phyloP scores from a whole-genome alignment of 2,888 invertebrate genomes.

The Nephrotoma appendiculata region DNA sequence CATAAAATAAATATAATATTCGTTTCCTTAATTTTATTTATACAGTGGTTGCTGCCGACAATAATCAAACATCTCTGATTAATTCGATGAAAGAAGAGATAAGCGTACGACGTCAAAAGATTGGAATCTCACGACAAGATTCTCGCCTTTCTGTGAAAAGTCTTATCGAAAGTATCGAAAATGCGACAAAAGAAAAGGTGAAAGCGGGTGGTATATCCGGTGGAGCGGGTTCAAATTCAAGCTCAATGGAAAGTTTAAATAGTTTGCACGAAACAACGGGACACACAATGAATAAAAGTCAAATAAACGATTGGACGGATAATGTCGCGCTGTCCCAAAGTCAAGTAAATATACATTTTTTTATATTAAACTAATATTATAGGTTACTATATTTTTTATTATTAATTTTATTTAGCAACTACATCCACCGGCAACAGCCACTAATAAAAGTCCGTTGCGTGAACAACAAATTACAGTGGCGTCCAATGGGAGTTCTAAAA shows the following conservation, averaged over 20 bases:
- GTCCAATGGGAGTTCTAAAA: slow-evolving; percentile 16
- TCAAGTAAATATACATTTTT: slow-evolving; percentile 8
- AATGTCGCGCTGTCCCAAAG: slow-evolving; percentile 19
- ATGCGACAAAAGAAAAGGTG: slow-evolving; percentile 50
- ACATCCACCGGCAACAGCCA: slow-evolving; percentile 14
- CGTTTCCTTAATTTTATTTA: neutral
- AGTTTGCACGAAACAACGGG: slow-evolving; percentile 35
- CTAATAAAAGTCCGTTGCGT: slow-evolving; percentile 32
- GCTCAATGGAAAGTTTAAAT: slow-evolving; percentile 47
- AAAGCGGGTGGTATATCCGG: slow-evolving; percentile 16
- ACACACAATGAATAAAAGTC: neutral
- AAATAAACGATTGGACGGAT: slow-evolving; percentile 25
- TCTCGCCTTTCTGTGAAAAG: slow-evolving; percentile 79
- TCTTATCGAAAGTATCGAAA: slow-evolving; percentile 83
- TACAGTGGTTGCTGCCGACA: slow-evolving; percentile 14
- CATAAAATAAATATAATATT: neutral
- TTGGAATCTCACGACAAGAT: slow-evolving; percentile 38
- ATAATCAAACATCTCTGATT: slow-evolving; percentile 38
- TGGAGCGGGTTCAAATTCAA: slow-evolving; percentile 43
- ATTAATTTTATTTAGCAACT: neutral
- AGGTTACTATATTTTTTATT: neutral
- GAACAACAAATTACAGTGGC: slow-evolving; percentile 29
- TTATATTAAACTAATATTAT: neutral
- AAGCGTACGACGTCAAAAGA: slow-evolving; percentile 39
- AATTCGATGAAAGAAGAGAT: slow-evolving; percentile 42